Evolutionary conservation across 2,113 vertebrate genomes (phyloP).

Genomic region (Thunnus thynnus): DNA sequence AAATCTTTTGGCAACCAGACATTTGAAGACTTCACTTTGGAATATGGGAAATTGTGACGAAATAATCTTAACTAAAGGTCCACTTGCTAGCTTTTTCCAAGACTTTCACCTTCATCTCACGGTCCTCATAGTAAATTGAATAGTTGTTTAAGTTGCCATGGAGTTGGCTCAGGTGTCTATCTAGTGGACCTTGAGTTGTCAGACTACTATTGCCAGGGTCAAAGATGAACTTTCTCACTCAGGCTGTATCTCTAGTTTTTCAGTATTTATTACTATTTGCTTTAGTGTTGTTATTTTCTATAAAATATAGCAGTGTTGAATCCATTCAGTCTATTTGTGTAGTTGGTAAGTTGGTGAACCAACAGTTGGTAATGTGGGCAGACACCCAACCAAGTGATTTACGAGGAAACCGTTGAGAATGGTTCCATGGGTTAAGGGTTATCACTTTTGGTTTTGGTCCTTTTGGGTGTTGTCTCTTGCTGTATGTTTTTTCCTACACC

Average conservation of each 20-base stretch:
- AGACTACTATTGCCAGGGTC: not conserved
- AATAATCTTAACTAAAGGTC: no score
- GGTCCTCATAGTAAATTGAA: no score
- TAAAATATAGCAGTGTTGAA: not conserved
- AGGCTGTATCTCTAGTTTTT: no score
- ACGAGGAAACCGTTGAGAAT: conserved; percentile 52
- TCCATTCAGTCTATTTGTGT: not conserved
- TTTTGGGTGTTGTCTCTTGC: conserved; percentile 25
- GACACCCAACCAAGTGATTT: conserved; percentile 35
- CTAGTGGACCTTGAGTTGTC: not conserved
- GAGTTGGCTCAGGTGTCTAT: no score
- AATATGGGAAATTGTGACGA: no score
- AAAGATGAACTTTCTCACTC: not conserved
- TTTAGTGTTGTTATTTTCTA: not conserved
- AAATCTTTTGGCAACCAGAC: no score
- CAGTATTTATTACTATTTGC: not conserved
- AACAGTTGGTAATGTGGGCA: conserved; percentile 45
- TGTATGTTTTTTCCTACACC: conserved; percentile 3
- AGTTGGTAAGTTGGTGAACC: conserved; percentile 42
- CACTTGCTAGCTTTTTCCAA: no score
- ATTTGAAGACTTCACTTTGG: no score
- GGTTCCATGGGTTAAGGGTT: conserved; percentile 15
- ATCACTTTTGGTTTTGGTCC: conserved; percentile 37
- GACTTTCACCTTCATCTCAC: no score
- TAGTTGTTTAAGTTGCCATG: no score